Base-by-base conservation (phyloP, 2,888 invertebrate genomes). In the Drosophila helvetica region DNA sequence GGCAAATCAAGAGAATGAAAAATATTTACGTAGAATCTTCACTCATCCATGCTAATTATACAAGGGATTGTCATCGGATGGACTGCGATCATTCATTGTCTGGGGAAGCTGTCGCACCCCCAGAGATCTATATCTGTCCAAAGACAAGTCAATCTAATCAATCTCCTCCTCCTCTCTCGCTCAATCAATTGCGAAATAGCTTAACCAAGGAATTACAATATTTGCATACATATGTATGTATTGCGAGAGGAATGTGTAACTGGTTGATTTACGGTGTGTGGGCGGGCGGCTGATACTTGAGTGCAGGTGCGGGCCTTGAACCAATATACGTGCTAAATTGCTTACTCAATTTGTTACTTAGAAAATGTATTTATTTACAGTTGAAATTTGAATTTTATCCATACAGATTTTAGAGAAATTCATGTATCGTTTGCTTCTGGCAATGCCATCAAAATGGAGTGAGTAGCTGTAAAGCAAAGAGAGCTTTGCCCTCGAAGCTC, bases 31-130 rank as follows among this genome's bases (percentile, higher is more conserved):
- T 69, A 63, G 71, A 68, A 62, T 46, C 50, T 72, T 86, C 72
- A 71, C 72, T 85, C 79, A 81, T 84, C 59, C 77, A 72, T 54
- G 83, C 83, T 83, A 88, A 88, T 86, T 86, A 79, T 82, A 83
- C 86, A 61, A 72, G 64, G 78, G 62, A 56, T 65, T 62, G 61
- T 64, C 63, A 66, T 66, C 50, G 66, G 27, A 0, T 8, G 27
- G 27, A 27, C 8, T 27, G 27, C 7, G 68, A 67, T 66, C 54
- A n/a, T 51, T 53, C 17, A 33, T 56, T 55, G 57, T 64, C 43
- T 42, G 54, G 46, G 51, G 48, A 56, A 71, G 58, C 66, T 75
- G 78, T 78, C 85, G 68, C 87, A 68, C 85, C 82, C 76, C 61
- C 1, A 22, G 10, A 22, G 25, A 17, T 71, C 27, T 46, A 38